A percentile compares a stretch with the other conserved stretches of the same genome.
Evolutionary conservation across 2,113 vertebrate species (phyloP).

Genomic region (Diadophis punctatus): DNA sequence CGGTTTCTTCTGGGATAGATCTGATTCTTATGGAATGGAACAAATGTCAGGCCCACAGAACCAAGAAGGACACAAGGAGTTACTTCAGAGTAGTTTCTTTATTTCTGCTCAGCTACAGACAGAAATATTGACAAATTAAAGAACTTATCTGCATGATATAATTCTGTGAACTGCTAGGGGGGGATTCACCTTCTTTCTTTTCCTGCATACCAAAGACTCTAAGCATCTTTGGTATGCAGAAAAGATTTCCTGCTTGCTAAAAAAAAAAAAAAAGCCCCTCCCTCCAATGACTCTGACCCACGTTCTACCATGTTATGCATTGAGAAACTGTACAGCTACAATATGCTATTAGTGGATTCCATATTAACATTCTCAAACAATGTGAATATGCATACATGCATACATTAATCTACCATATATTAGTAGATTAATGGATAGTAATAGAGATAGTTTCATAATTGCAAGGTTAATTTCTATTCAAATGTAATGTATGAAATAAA

Average conservation of each 20-base stretch:
- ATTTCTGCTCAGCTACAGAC: too few species aligned
- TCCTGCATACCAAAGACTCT: neutral
- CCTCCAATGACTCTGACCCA: neutral
- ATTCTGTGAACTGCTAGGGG: neutral
- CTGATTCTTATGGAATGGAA: neutral
- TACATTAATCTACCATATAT: neutral
- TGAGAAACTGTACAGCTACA: neutral
- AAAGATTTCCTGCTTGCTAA: neutral
- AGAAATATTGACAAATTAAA: too few species aligned
- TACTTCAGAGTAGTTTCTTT: too few species aligned
- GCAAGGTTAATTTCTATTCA: neutral
- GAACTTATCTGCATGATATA: too few species aligned
- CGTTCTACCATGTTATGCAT: neutral
- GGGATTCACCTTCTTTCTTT: neutral
- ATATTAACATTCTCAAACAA: neutral
- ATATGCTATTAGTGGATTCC: neutral
- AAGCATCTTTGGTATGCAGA: neutral
- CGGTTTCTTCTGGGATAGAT: neutral
- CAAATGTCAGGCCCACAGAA: too few species aligned
- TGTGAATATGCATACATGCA: neutral
- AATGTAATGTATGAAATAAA: neutral
- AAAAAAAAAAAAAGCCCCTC: too few species aligned
- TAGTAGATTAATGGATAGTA: neutral
- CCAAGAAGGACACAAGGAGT: too few species aligned
- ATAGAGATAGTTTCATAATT: neutral